phyloP scores from a whole-genome alignment of 2,888 invertebrate species.

The Drosophila sordidapex region DNA sequence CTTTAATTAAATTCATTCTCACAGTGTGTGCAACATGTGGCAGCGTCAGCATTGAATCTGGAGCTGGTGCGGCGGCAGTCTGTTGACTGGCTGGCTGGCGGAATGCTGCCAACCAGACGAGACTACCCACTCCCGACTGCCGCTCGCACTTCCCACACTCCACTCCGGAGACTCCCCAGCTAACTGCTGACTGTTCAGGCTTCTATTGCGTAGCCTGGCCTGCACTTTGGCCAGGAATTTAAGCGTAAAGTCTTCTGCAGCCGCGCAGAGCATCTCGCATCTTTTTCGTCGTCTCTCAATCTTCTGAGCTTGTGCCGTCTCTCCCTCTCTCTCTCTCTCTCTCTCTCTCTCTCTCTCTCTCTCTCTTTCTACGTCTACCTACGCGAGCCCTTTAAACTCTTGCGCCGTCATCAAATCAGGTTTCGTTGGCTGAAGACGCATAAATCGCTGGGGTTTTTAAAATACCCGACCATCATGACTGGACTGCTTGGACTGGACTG shows the following conservation, averaged over 20 bases:
- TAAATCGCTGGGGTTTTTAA: constrained; percentile 74
- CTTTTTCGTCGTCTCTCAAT: constrained; percentile 14
- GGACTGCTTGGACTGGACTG: not conserved
- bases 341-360: not conserved
- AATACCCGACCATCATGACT: constrained; percentile 45
- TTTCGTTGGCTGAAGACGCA: constrained; percentile 68
- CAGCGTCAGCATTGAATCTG: constrained; percentile 33
- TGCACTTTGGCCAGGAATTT: constrained; percentile 65
- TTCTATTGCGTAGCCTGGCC: constrained; percentile 51
- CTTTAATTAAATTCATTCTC: constrained; percentile 81
- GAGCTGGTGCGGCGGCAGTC: constrained; percentile 15
- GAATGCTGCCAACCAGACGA: constrained; percentile 46
- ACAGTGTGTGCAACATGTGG: constrained; percentile 82
- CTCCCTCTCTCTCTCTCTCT: not conserved
- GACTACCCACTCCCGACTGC: constrained; percentile 22
- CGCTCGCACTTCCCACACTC: constrained; percentile 1
- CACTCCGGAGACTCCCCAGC: not conserved
- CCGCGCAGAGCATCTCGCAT: constrained; percentile 18
- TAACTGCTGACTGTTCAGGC: constrained; percentile 3
- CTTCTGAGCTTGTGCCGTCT: constrained; percentile 26
- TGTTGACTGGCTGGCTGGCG: constrained; percentile 15
- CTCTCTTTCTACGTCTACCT: constrained; percentile 44
- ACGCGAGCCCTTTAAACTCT: constrained; percentile 74
- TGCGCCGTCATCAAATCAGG: constrained; percentile 76
- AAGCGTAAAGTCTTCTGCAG: constrained; percentile 36